Conservation (phyloP, 2,888 invertebrate species). For the Brenthis ino region DNA sequence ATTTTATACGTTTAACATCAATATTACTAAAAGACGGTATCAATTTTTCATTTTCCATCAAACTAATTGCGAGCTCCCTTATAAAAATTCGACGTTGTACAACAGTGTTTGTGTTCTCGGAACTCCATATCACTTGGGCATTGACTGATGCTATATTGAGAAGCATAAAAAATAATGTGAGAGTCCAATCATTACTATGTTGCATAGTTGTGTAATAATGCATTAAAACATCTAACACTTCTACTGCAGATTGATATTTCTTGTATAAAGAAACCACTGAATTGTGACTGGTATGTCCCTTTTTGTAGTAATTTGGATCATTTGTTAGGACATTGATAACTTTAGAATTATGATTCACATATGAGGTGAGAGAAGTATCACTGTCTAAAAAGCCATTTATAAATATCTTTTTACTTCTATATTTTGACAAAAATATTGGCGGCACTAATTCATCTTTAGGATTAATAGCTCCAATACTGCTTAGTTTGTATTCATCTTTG, state of each 20-base stretch:
- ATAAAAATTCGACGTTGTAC: constrained; percentile 65
- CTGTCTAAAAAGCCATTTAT: constrained; percentile 65
- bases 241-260: constrained; percentile 64
- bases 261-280: constrained; percentile 66
- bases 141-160: constrained; percentile 72
- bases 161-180: constrained; percentile 69
- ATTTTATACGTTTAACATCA: constrained; percentile 42
- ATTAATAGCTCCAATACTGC: constrained; percentile 60
- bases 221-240: constrained; percentile 71
- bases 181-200: constrained; percentile 70
- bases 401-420: constrained; percentile 56
- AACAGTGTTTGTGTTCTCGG: constrained; percentile 48
- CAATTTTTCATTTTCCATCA: constrained; percentile 52
- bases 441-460: constrained; percentile 64
- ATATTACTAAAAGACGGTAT: constrained; percentile 37
- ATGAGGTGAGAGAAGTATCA: constrained; percentile 62
- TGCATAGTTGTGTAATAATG: constrained; percentile 74
- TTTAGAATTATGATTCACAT: constrained; percentile 58
- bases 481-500: constrained; percentile 58
- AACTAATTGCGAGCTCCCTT: constrained; percentile 60
- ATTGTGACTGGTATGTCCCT: constrained; percentile 52
- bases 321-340: constrained; percentile 65
- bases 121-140: constrained; percentile 71
- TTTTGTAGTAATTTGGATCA: constrained; percentile 64
- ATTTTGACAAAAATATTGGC: constrained; percentile 60